Base-by-base conservation (phyloP, 2,113 vertebrate genomes). In the Sylvilagus bachmani region DNA sequence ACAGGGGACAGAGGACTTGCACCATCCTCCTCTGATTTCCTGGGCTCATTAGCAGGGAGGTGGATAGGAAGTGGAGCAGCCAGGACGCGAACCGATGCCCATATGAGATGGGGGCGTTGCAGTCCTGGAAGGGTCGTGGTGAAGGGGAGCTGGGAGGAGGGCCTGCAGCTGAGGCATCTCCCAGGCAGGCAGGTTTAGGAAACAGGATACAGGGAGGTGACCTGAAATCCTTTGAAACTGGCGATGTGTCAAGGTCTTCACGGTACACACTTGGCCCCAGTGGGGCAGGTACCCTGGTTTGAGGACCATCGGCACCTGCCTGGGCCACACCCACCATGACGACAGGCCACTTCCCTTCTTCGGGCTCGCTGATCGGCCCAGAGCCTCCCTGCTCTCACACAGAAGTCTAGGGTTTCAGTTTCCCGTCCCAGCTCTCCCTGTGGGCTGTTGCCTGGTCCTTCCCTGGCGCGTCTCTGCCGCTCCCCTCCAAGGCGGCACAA, bases 151-250 rank as follows among this genome's bases (percentile, higher is more conserved):
- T 2, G 25, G 38, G 36, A 31, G 6, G 14, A 10, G 70, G 14
- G 10, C 64, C 38, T 25, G 17, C 9, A 12, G 27, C 6, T 17
- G 2, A 19, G n/a, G 14, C n/a, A 16, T 5, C 12, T 53, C 70
- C 29, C 13, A 10, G 38, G 44, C 36, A 13, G 10, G 0, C 0
- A 6, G 19, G 55, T 13, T 51, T 38, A 29, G 61, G 29, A 51
- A 22, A 25, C 27, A 4, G 2, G 2, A 11, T 2, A 0, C 11
- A 8, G 11, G 10, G 44, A 38, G 67, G 10, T 2, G 44, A 44
- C 6, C 44, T 11, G 75, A 8, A 1, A 13, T 53, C 31, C n/a
- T 22, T 12, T n/a, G 83, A 31, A 27, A 31, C 13, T 6, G 6
- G 17, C 31, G 7, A 8, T 10, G 2, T 69, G 75, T 70, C 9